These are phyloP conservation scores for Esox masquinongy DNA, from an alignment of 2,797 vertebrate species.

Conservation along the genomic window DNA sequence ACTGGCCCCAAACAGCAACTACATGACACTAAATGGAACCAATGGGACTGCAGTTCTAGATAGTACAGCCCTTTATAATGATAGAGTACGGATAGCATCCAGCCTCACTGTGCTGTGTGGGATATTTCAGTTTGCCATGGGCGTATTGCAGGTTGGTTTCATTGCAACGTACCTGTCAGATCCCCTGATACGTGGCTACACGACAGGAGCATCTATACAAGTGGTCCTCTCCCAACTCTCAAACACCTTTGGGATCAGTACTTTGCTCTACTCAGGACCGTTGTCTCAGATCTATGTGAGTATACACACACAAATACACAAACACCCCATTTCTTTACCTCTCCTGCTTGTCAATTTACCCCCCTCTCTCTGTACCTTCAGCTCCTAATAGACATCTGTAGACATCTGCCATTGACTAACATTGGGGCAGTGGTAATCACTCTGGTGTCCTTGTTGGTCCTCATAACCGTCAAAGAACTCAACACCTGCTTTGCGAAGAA, in stretches of 20 bases:
- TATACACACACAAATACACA: conserved; percentile 48
- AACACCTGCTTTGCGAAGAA: conserved; percentile 75
- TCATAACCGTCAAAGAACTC: conserved; percentile 82
- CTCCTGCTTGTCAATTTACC: background rate
- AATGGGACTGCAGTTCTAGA: conserved; percentile 63
- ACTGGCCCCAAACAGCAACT: conserved; percentile 73
- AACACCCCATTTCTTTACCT: background rate
- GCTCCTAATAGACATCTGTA: conserved; percentile 78
- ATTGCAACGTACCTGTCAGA: conserved; percentile 86
- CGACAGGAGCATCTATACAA: conserved; percentile 80
- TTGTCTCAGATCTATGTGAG: conserved; percentile 75
- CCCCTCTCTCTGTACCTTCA: background rate
- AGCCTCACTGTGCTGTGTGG: conserved; percentile 82
- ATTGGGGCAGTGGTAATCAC: conserved; percentile 84
- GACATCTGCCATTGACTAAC: conserved; percentile 77
- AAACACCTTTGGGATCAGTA: conserved; percentile 83
- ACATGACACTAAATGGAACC: conserved; percentile 54
- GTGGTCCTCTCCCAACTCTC: conserved; percentile 93
- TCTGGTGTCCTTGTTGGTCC: conserved; percentile 76
- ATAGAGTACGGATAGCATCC: conserved; percentile 80
- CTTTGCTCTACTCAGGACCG: conserved; percentile 75
- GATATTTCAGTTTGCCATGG: conserved; percentile 86
- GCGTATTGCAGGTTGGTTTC: conserved; percentile 81
- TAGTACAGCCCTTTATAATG: conserved; percentile 50
- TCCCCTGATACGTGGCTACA: conserved; percentile 82